These are phyloP conservation scores for Mallotus villosus DNA, from an alignment of 2,797 vertebrate genomes.

Conservation along the genomic window DNA sequence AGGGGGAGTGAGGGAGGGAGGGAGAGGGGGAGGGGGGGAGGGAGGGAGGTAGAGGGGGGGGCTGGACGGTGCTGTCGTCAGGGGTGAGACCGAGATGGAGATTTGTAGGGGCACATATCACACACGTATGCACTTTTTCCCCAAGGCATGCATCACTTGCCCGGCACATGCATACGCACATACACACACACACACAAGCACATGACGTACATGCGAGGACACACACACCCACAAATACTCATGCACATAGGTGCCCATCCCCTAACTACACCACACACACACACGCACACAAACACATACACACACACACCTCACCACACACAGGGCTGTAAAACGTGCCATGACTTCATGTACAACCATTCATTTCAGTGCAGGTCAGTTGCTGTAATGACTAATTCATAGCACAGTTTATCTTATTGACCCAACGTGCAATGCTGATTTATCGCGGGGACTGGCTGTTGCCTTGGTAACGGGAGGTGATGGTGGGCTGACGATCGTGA, in stretches of 20 bases:
- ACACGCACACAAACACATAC: no score
- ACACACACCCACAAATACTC: not conserved
- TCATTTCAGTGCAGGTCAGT: slow-evolving; percentile 66
- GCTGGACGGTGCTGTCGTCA: not conserved
- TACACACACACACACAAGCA: not conserved
- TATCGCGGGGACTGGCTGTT: slow-evolving; percentile 60
- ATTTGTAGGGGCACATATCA: not conserved
- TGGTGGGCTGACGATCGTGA: slow-evolving; percentile 67
- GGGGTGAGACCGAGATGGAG: no score
- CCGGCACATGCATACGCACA: not conserved
- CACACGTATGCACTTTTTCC: not conserved
- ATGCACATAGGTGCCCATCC: not conserved
- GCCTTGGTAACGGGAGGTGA: slow-evolving; percentile 72
- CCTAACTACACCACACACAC: not conserved
- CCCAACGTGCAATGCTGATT: slow-evolving; percentile 72
- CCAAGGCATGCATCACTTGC: not conserved
- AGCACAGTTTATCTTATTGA: slow-evolving; percentile 71
- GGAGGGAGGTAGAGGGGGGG: no score
- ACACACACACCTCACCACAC: slow-evolving; percentile 4
- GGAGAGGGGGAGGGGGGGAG: no score
- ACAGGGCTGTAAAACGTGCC: slow-evolving; percentile 62
- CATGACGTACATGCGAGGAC: not conserved
- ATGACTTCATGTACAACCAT: slow-evolving; percentile 67
- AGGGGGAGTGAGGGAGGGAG: no score
- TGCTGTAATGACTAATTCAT: slow-evolving; percentile 74